Base-by-base conservation (phyloP, 2,888 invertebrate species). In the Teleiodes luculella region DNA sequence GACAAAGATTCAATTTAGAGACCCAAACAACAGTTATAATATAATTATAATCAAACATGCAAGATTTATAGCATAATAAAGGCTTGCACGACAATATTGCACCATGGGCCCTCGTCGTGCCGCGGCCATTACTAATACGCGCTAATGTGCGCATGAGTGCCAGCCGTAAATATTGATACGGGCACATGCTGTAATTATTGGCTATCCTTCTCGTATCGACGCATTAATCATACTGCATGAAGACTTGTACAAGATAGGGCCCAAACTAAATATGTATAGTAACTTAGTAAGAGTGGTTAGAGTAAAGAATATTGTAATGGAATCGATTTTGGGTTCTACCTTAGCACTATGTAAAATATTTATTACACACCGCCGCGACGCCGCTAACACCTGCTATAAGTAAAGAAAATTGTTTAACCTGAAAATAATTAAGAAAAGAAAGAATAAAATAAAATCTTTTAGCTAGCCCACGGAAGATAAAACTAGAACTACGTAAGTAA, bases 91-190 rank as follows among this genome's bases (percentile, higher is more conserved):
- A 51, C 51, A 43, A 33, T 33, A 41, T 41, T 51, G 39, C 51
- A 50, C 30, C 51, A 39, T 39, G 31, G 43, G 41, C 18, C 39
- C 31, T 43, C 39, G 13, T 24, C 35, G 33, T 16, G 41, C 20
- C 43, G 24, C 39, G 47, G 36, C 52, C 33, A 55, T 52, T 55
- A 57, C 53, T 53, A 57, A 54, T 54, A 57, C 33, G 45, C 30
- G 37, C 53, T 51, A 53, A 45, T 51, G 41, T 46, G 53, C 35
- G 51, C 51, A 50, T 51, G 53, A 51, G 36, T 39, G 30, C 41
- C 10, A 18, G 56, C 41, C 52, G 52, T 55, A 55, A 55, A 50
- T 57, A 54, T 47, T 41, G 51, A 51, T 47, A 51, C 41, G 35
- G 28, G 39, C 20, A 13, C 49, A 41, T 16, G 18, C 51, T 39